phyloP scores from a whole-genome alignment of 2,113 vertebrate genomes.

The Bucco capensis region DNA sequence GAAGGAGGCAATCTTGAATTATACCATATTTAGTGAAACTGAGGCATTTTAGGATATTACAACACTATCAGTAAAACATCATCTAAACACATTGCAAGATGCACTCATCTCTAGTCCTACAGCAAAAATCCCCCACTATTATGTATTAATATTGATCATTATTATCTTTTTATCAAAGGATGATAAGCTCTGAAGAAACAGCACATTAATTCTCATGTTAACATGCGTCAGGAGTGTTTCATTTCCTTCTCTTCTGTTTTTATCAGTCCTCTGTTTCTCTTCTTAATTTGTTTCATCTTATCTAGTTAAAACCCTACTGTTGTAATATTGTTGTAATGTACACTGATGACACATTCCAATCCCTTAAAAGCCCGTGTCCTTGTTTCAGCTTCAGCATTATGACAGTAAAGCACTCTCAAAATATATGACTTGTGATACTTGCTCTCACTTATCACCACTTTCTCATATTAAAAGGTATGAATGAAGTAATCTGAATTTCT shows the following conservation, averaged over 20 bases:
- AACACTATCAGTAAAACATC: background rate
- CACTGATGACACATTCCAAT: background rate
- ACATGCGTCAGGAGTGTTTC: background rate
- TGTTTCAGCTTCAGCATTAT: background rate
- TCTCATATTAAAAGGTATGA: background rate
- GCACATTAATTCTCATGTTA: background rate
- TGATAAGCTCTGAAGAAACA: background rate
- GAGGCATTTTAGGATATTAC: background rate
- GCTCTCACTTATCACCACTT: background rate
- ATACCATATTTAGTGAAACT: background rate
- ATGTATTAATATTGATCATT: background rate
- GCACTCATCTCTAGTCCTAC: background rate
- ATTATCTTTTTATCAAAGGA: background rate
- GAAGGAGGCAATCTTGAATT: background rate
- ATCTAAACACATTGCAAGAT: background rate
- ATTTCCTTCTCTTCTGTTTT: background rate
- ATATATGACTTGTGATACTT: background rate
- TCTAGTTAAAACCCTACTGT: background rate
- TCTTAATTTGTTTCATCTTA: background rate
- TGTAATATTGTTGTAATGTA: background rate
- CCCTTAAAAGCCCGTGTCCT: fast-evolving
- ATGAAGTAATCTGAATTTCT: background rate
- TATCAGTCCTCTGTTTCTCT: fast-evolving
- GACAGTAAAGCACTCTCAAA: background rate
- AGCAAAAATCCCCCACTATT: background rate